Percentiles rank a stretch among this genome's conserved stretches.
phyloP scores from a whole-genome alignment of 1,140 invertebrate species.

The Drosophila parabipectinata region DNA sequence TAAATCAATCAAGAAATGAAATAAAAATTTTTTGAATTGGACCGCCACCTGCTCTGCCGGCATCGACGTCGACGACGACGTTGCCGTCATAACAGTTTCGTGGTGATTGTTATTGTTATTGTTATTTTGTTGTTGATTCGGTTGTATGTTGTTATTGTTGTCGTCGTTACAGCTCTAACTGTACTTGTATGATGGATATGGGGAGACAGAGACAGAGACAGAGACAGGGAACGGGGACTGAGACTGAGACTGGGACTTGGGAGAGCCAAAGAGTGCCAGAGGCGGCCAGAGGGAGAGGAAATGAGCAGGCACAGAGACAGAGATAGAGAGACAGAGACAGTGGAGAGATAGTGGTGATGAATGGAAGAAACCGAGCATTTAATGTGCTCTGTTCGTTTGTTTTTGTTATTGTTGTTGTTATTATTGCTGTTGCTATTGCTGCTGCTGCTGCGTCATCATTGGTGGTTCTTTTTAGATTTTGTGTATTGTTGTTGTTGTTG shows the following conservation, averaged over 20 bases:
- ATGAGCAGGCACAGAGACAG: neutral
- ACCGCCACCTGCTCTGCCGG: too few species aligned
- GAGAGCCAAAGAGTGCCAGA: neutral
- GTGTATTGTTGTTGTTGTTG: slow-evolving; percentile 7
- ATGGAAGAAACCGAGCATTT: slow-evolving; percentile 23
- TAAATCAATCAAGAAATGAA: too few species aligned
- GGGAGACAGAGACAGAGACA: neutral
- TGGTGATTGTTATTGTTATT: slow-evolving; percentile 11
- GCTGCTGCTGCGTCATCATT: slow-evolving; percentile 67
- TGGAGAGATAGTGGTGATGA: slow-evolving; percentile 11
- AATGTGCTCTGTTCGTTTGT: slow-evolving; percentile 5
- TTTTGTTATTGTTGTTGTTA: slow-evolving; percentile 30
- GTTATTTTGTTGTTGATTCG: neutral
- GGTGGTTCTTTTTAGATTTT: slow-evolving; percentile 23
- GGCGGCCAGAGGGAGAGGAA: neutral
- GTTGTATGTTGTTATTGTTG: slow-evolving; percentile 14
- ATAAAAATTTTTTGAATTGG: too few species aligned
- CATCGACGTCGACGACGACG: too few species aligned
- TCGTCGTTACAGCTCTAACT: slow-evolving; percentile 30
- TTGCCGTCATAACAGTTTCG: slow-evolving; percentile 5
- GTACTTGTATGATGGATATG: slow-evolving; percentile 38
- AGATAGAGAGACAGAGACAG: slow-evolving; percentile 3
- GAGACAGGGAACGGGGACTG: neutral
- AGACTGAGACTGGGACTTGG: neutral
- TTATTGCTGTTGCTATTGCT: slow-evolving; percentile 29